Evolutionary conservation across 1,140 invertebrate species (phyloP), one percentile per base, ranked within the genome.

Genomic region (Ruditapes philippinarum): DNA sequence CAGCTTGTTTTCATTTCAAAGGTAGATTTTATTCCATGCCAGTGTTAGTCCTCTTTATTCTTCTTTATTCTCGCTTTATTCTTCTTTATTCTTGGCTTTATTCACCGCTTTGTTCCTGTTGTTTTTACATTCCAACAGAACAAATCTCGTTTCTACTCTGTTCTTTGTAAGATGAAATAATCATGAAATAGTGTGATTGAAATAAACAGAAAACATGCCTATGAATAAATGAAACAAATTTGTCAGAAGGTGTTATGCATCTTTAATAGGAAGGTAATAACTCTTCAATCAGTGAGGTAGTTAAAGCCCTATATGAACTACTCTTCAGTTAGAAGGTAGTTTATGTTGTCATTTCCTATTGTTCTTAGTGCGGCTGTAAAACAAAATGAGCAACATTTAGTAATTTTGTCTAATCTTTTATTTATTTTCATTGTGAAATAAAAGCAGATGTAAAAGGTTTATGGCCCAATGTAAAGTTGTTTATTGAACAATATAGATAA

Each of bases 151-250:
- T 78, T 78, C 9, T 62, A 1, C 22, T 25, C 51, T 3, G 38
- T 22, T 54, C 36, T n/a, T 17, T 38, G 60, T 57, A 51, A 81
- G 51, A 81, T 81, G 31, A 81, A 81, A 81, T 12, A 38, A 22
- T 31, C 19, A 19, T 36, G 54, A 62, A 60, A 49, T 42, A 28
- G 14, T 3, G 17, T 81, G 60, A 57, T 60, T 57, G 51, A 81
- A 60, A 62, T 38, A 49, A 51, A 57, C 36, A 40, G 36, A 40
- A 81, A 62, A 60, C 78, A 62, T 81, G 78, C 36, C 33, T 62
- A 62, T 81, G 78, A 81, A 81, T 81, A 81, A 81, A 62, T 81
- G 49, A 81, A 81, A 49, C 25, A 49, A 62, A 62, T 62, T 62
- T 81, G 49, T 62, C 22, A 40, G 25, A 12, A 0, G 49, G 9